Conservation (phyloP, 2,888 invertebrate genomes). For the Cactoblastis cactorum region DNA sequence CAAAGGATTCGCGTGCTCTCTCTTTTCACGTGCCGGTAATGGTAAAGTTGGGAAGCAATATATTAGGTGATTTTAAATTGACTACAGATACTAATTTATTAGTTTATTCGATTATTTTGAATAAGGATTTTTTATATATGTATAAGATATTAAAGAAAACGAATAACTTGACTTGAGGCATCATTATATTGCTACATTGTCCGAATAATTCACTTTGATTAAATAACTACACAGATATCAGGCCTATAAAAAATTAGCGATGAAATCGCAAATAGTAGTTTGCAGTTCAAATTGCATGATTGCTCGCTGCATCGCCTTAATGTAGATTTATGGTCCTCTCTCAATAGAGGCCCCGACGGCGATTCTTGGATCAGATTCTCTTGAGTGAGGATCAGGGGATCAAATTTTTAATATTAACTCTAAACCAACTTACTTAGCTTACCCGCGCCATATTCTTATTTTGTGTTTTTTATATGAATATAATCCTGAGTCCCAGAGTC, state of each 20-base stretch:
- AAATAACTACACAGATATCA: slow-evolving; percentile 45
- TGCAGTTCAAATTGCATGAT: slow-evolving; percentile 69
- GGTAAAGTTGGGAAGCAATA: too few species aligned
- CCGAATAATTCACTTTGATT: slow-evolving; percentile 28
- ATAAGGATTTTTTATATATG: too few species aligned
- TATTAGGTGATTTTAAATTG: too few species aligned
- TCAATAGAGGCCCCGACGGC: slow-evolving; percentile 46
- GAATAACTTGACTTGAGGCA: not conserved
- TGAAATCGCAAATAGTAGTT: slow-evolving; percentile 60
- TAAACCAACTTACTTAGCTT: too few species aligned
- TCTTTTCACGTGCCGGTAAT: slow-evolving; percentile 51
- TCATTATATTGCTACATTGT: not conserved
- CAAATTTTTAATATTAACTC: too few species aligned
- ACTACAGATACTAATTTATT: too few species aligned
- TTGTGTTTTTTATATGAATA: too few species aligned
- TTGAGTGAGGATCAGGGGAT: slow-evolving; percentile 23
- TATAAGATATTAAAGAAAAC: too few species aligned
- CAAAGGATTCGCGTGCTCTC: slow-evolving; percentile 60
- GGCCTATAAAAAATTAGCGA: slow-evolving; percentile 42
- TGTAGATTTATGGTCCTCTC: slow-evolving; percentile 63
- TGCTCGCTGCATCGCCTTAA: slow-evolving; percentile 60
- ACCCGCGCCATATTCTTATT: too few species aligned
- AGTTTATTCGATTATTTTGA: not conserved
- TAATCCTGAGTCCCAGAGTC: too few species aligned
- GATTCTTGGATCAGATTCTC: slow-evolving; percentile 38